Conservation (phyloP, 92 coral and sea anemone species). For the Epizoanthus rinbou region DNA sequence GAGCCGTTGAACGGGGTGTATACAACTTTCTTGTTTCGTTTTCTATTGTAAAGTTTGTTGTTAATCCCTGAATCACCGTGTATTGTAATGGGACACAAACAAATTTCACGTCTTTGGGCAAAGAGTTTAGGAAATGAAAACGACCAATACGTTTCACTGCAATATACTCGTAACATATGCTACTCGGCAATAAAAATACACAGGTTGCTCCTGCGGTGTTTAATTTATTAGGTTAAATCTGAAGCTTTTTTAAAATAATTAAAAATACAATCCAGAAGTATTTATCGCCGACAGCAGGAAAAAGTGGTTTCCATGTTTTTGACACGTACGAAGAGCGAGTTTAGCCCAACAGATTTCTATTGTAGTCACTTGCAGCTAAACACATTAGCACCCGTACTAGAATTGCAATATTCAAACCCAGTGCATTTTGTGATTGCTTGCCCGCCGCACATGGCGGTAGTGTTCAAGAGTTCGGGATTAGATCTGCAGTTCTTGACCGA, state of each 20-base stretch:
- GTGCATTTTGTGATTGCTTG: neutral
- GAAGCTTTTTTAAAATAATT: neutral
- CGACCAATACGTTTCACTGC: neutral
- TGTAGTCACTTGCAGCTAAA: conserved; percentile 5
- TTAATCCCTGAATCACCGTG: conserved; percentile 23
- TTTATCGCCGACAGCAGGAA: conserved; percentile 3
- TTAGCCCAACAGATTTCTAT: neutral
- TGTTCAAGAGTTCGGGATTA: neutral
- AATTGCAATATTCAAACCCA: neutral
- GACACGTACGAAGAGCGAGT: neutral
- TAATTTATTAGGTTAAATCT: conserved; percentile 25
- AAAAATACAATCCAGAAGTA: neutral
- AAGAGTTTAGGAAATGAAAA: conserved; percentile 1
- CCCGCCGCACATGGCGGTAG: neutral
- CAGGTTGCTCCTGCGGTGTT: neutral
- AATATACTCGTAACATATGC: neutral
- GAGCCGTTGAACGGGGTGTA: conserved; percentile 62
- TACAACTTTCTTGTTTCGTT: conserved; percentile 60
- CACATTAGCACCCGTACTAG: conserved; percentile 36
- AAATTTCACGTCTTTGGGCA: neutral
- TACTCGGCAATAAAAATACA: neutral
- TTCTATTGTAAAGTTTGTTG: conserved; percentile 49
- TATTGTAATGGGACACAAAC: neutral
- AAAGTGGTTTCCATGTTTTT: conserved; percentile 3
- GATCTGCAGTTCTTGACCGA: neutral